Percentiles rank a stretch among this genome's conserved stretches.
These are phyloP conservation scores for Pterostichus niger DNA, from an alignment of 2,888 invertebrate genomes.

Conservation along the genomic window DNA sequence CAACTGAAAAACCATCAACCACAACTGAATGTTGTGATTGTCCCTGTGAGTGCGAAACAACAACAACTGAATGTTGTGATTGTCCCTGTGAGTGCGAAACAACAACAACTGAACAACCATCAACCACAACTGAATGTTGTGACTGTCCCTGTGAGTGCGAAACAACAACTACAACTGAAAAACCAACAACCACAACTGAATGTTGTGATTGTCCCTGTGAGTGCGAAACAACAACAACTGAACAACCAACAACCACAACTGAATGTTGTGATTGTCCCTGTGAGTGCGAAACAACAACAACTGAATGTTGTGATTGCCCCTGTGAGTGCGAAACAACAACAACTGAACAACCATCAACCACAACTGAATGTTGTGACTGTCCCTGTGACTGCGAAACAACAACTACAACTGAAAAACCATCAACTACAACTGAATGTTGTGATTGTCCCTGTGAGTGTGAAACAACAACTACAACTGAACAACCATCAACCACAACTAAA, in stretches of 20 bases:
- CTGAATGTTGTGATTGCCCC: constrained; percentile 4
- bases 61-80: not conserved
- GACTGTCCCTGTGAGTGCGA: not conserved
- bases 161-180: constrained; percentile 5
- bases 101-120: not conserved
- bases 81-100: not conserved
- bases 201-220: constrained; percentile 18
- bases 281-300: too few relatives aligned
- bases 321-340: not conserved
- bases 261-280: too few relatives aligned
- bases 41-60: constrained; percentile 12
- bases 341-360: too few relatives aligned
- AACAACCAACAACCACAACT: too few relatives aligned
- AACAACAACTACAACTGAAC: not conserved
- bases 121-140: not conserved
- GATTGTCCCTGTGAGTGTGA: not conserved
- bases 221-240: constrained; percentile 8
- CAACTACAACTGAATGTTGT: too few relatives aligned
- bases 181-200: not conserved
- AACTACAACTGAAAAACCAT: not conserved
- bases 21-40: too few relatives aligned
- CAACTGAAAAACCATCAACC: too few relatives aligned
- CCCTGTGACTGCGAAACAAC: too few relatives aligned
- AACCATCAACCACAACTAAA: not conserved
- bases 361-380: too few relatives aligned